Conservation (phyloP, 35 echinoderm and acorn worm species). For the Anneissia japonica region DNA sequence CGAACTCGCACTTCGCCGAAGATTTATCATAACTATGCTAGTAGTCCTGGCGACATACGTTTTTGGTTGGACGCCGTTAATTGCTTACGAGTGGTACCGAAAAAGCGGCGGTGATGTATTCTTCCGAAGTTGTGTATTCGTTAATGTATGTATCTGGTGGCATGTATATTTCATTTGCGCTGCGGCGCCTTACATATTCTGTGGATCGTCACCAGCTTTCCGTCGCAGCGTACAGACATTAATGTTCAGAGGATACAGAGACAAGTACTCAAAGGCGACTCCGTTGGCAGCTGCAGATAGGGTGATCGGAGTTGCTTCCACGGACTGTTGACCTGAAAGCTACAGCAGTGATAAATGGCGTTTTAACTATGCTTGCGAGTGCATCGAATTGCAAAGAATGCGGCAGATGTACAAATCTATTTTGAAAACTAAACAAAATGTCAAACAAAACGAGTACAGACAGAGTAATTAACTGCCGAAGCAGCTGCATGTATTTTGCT, state of each 20-base stretch:
- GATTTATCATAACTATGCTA: neutral
- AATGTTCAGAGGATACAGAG: neutral
- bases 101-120: neutral
- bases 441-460: too few species aligned
- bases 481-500: too few species aligned
- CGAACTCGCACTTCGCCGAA: neutral
- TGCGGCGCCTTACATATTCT: neutral
- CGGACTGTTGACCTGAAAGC: too few species aligned
- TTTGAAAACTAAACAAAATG: too few species aligned
- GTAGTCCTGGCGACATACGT: neutral
- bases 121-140: neutral
- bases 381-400: too few species aligned
- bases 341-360: too few species aligned
- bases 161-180: neutral
- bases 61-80: neutral
- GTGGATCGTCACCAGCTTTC: neutral
- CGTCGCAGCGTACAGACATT: neutral
- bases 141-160: neutral
- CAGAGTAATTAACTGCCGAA: too few species aligned
- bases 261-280: neutral
- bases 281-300: neutral
- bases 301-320: too few species aligned
- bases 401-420: too few species aligned
- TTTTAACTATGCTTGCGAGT: too few species aligned
- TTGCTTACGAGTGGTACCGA: neutral